A percentile compares a stretch with the other conserved stretches of the same genome.
These are phyloP conservation scores for Coremacera marginata DNA, from an alignment of 2,888 invertebrate species.

Conservation along the genomic window DNA sequence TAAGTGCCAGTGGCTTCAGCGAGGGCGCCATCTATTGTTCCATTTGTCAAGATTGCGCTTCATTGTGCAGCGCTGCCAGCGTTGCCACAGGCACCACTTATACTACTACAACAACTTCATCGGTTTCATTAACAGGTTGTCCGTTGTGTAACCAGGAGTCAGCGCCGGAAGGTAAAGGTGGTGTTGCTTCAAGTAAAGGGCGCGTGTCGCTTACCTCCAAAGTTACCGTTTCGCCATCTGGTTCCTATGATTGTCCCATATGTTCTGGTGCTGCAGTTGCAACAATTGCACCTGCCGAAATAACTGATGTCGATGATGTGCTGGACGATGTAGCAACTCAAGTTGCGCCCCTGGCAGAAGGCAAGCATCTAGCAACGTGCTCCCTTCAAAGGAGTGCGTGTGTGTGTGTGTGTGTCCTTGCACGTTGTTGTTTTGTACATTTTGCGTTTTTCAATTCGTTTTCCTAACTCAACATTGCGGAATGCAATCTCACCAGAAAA, in stretches of 20 bases:
- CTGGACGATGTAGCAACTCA: slow-evolving; percentile 15
- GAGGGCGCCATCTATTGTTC: slow-evolving; percentile 63
- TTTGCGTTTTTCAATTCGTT: slow-evolving; percentile 42
- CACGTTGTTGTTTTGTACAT: slow-evolving; percentile 52
- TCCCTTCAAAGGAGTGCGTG: slow-evolving; percentile 37
- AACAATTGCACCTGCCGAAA: slow-evolving; percentile 38
- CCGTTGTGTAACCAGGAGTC: slow-evolving; percentile 55
- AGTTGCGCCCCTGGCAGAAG: slow-evolving; percentile 51
- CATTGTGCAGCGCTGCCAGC: slow-evolving; percentile 48
- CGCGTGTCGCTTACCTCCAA: neutral
- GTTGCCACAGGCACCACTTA: slow-evolving; percentile 57
- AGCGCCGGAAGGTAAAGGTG: neutral
- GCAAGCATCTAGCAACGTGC: slow-evolving; percentile 56
- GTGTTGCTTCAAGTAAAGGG: neutral
- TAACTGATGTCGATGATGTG: slow-evolving; percentile 36
- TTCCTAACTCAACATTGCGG: slow-evolving; percentile 38
- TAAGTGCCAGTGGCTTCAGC: slow-evolving; percentile 59
- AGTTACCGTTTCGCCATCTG: slow-evolving; percentile 38
- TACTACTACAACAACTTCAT: slow-evolving; percentile 55
- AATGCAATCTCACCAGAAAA: slow-evolving; percentile 13
- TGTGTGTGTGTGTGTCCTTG: slow-evolving; percentile 44
- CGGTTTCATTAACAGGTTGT: slow-evolving; percentile 48
- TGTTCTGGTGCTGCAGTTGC: slow-evolving; percentile 51
- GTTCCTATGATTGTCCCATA: slow-evolving; percentile 60
- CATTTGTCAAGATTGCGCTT: slow-evolving; percentile 61